Base-by-base conservation (phyloP, 2,888 invertebrate species). In the Altica lythri region DNA sequence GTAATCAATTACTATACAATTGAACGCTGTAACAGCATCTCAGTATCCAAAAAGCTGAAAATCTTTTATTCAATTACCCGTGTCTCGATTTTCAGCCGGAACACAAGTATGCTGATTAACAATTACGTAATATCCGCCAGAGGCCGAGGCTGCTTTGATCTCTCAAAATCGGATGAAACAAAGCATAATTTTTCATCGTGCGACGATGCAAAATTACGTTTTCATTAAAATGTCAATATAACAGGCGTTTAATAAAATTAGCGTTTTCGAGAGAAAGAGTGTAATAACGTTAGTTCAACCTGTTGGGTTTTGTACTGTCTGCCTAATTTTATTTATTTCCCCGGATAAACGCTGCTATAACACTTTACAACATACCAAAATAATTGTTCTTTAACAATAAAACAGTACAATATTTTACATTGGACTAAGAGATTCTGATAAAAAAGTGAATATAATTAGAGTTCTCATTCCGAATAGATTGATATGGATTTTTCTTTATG, bases 161-260 rank as follows among this genome's bases (percentile, higher is more conserved):
- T 68, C 67, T 67, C 65, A 68, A 67, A 65, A 66, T 63, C 60
- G 60, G 67, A 64, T 63, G 63, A 62, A 64, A 65, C 59, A 66
- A 66, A 65, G 68, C 68, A 66, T 66, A 67, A 71, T 69, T 71
- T 71, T 71, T 71, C 68, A 65, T 66, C 67, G 64, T 61, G 64
- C 63, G 58, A 38, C 38, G 48, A 40, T 35, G 49, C 32, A 32
- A 70, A 73, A 73, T 74, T 70, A 72, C 72, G 72, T 74, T 74
- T 74, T 72, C 72, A 74, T 74, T 73, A 73, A 71, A 71, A 71
- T 68, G 75, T 73, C 74, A 71, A 74, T 74, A 73, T 72, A 68
- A 67, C 65, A 67, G 63, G 64, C 68, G 68, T 69, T 71, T 72
- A 72, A 73, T 74, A 68, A 71, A 73, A 74, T 74, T 73, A 72